These are phyloP conservation scores for Cremastinae sp. DNA, from an alignment of 2,888 invertebrate genomes.

Conservation along the genomic window DNA sequence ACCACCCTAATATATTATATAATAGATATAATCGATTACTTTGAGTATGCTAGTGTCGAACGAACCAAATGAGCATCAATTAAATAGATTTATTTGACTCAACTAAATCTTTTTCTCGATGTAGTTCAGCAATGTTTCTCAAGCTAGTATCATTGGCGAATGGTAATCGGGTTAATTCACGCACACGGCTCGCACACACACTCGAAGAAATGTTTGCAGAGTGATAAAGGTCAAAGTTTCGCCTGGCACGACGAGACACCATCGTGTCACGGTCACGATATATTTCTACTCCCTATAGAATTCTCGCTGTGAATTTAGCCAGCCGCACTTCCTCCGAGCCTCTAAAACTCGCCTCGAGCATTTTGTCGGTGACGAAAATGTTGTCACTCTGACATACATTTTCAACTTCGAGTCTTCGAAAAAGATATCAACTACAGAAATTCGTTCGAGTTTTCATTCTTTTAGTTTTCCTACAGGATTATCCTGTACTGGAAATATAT, in stretches of 20 bases:
- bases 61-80: no score
- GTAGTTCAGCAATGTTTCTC: not conserved
- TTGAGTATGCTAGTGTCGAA: no score
- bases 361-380: constrained; percentile 2
- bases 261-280: constrained; percentile 67
- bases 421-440: no score
- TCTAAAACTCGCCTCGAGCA: constrained; percentile 7
- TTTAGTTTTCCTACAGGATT: no score
- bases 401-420: no score
- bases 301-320: constrained; percentile 28
- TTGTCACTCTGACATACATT: not conserved
- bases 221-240: constrained; percentile 29
- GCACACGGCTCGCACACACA: constrained; percentile 18
- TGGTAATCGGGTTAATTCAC: constrained; percentile 29
- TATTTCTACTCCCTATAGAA: constrained; percentile 36
- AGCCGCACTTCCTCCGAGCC: constrained; percentile 16
- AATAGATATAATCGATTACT: no score
- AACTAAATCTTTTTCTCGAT: not conserved
- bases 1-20: no score
- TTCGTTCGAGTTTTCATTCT: no score
- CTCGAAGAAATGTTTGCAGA: not conserved
- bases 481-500: no score
- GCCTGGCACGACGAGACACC: constrained; percentile 67
- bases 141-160: not conserved
- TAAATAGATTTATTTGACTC: not conserved